Conservation (phyloP, 2,113 vertebrate genomes). For the Pogona vitticeps region DNA sequence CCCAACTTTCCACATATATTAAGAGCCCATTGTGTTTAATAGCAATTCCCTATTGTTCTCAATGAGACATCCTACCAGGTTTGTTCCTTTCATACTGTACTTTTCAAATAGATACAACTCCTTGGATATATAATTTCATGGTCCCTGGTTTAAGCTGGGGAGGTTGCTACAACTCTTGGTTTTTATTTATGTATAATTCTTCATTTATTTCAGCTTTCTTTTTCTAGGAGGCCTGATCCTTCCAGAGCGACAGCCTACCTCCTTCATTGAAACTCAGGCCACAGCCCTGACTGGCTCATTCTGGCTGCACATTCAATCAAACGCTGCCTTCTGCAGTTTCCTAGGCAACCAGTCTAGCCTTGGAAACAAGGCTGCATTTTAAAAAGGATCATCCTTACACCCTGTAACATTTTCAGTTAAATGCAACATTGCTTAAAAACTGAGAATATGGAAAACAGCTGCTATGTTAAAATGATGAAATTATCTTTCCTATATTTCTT, state of each 20-base stretch:
- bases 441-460: background rate
- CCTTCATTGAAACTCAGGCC: constrained; percentile 28
- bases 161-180: background rate
- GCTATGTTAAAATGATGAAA: background rate
- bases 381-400: constrained; percentile 12
- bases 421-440: constrained; percentile 48
- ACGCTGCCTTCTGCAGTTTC: constrained; percentile 68
- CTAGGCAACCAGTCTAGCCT: constrained; percentile 68
- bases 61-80: background rate
- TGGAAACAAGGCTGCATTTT: constrained; percentile 51
- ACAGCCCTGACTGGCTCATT: constrained; percentile 27
- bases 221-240: constrained; percentile 3
- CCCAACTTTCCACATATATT: background rate
- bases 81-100: background rate
- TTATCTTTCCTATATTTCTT: background rate
- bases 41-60: background rate
- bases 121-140: background rate
- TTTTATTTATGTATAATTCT: background rate
- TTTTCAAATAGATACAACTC: background rate
- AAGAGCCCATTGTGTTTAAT: background rate
- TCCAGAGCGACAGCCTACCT: background rate
- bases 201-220: background rate
- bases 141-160: background rate
- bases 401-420: constrained; percentile 31
- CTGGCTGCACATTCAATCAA: constrained; percentile 49